Conservation (phyloP, 2,888 invertebrate species). For the Amphimallon solstitiale region DNA sequence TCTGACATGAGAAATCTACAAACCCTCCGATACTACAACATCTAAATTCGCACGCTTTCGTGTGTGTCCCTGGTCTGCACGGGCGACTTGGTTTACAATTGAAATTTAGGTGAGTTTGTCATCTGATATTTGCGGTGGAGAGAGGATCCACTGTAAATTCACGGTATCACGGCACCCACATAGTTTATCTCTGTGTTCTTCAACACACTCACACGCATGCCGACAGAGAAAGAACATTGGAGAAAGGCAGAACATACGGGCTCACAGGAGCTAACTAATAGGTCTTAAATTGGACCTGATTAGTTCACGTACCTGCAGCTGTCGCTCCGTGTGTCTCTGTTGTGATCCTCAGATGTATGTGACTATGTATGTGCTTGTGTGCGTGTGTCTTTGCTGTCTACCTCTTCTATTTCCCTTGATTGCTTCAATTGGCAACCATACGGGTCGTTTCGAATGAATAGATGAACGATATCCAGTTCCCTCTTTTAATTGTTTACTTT, state of each 20-base stretch:
- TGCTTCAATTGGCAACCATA: conserved; percentile 56
- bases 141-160: conserved; percentile 35
- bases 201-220: conserved; percentile 2
- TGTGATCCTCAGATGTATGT: neutral
- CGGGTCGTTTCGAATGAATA: conserved; percentile 45
- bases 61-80: too few relatives aligned
- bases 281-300: conserved; percentile 63
- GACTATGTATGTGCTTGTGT: conserved; percentile 18
- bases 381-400: conserved; percentile 51
- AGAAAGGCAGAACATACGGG: conserved; percentile 52
- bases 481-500: conserved; percentile 24
- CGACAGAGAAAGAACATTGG: neutral
- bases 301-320: conserved; percentile 64
- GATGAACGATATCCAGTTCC: conserved; percentile 2
- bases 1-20: conserved; percentile 36
- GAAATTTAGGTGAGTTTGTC: conserved; percentile 45
- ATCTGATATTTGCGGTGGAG: conserved; percentile 43
- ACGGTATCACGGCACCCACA: conserved; percentile 58
- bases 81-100: conserved; percentile 32
- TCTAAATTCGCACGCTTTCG: neutral
- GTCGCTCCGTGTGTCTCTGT: conserved; percentile 50
- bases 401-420: conserved; percentile 50
- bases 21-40: neutral
- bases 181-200: conserved; percentile 42
- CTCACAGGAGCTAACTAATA: conserved; percentile 56